These are phyloP conservation scores for Pteria penguin DNA, from an alignment of 2,888 invertebrate species.

Conservation along the genomic window DNA sequence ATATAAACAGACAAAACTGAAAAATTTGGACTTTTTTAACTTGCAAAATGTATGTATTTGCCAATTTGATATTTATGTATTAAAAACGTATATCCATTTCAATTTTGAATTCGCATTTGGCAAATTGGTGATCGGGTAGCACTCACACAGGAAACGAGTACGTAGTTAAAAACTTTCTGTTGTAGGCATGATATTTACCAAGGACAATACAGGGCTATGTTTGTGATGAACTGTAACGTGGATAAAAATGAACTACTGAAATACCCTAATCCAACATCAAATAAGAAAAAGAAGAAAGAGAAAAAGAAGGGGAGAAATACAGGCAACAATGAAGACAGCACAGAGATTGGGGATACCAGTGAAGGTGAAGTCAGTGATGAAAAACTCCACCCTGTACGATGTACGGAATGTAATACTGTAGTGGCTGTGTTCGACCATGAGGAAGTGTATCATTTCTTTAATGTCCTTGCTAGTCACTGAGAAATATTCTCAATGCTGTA, in stretches of 20 bases:
- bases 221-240: constrained; percentile 83
- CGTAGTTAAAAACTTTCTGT: constrained; percentile 41
- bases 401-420: constrained; percentile 82
- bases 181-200: constrained; percentile 82
- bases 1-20: too few relatives aligned
- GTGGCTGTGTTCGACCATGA: constrained; percentile 83
- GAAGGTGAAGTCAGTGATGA: constrained; percentile 66
- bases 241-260: constrained; percentile 75
- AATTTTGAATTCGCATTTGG: too few relatives aligned
- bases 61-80: too few relatives aligned
- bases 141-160: too few relatives aligned
- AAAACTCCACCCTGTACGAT: constrained; percentile 82
- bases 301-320: constrained; percentile 31
- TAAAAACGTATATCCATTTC: too few relatives aligned
- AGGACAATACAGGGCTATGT: constrained; percentile 84
- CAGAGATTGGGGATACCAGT: neutral
- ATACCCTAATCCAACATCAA: constrained; percentile 73
- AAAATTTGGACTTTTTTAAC: too few relatives aligned
- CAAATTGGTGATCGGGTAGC: too few relatives aligned
- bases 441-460: constrained; percentile 84
- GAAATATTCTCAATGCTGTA: too few relatives aligned
- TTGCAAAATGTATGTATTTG: too few relatives aligned
- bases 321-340: neutral
- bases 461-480: constrained; percentile 82
- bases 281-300: constrained; percentile 64